Conservation (phyloP, 1,140 invertebrate species). For the Anagrus nilaparvatae region DNA sequence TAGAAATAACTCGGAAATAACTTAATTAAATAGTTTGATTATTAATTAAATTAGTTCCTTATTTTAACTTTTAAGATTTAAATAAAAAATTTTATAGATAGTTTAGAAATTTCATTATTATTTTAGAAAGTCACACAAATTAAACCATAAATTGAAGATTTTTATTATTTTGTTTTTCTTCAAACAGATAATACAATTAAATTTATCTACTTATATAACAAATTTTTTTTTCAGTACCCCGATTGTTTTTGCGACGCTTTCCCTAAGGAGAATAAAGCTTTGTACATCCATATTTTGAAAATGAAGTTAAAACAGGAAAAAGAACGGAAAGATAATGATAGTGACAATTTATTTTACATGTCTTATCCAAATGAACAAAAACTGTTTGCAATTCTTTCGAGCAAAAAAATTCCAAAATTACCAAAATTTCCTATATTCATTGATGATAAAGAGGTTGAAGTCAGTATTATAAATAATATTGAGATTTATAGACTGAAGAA, state of each 20-base stretch:
- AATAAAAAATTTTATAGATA: conserved; percentile 23
- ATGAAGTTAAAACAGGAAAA: conserved; percentile 42
- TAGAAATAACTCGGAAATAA: too few relatives aligned
- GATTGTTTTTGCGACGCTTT: conserved; percentile 35
- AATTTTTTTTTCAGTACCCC: conserved; percentile 38
- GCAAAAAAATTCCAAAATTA: conserved; percentile 46
- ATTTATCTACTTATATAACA: too few relatives aligned
- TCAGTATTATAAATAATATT: conserved; percentile 48
- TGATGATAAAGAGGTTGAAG: conserved; percentile 66
- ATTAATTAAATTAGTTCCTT: too few relatives aligned
- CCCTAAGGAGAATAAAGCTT: conserved; percentile 24
- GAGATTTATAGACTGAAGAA: conserved; percentile 40
- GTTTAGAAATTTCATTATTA: conserved; percentile 24
- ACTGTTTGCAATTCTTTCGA: conserved; percentile 51
- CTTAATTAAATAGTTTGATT: too few relatives aligned
- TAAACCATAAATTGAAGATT: too few relatives aligned
- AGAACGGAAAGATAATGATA: conserved; percentile 26
- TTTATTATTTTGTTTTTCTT: too few relatives aligned
- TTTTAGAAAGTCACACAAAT: too few relatives aligned
- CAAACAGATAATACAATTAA: too few relatives aligned
- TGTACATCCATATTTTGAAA: conserved; percentile 51
- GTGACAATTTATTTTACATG: conserved; percentile 27
- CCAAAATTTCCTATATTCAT: conserved; percentile 80
- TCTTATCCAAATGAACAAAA: conserved; percentile 23
- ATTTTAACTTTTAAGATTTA: background rate